Base-by-base conservation (phyloP, 2,797 vertebrate genomes). In the Sebastes alutus region DNA sequence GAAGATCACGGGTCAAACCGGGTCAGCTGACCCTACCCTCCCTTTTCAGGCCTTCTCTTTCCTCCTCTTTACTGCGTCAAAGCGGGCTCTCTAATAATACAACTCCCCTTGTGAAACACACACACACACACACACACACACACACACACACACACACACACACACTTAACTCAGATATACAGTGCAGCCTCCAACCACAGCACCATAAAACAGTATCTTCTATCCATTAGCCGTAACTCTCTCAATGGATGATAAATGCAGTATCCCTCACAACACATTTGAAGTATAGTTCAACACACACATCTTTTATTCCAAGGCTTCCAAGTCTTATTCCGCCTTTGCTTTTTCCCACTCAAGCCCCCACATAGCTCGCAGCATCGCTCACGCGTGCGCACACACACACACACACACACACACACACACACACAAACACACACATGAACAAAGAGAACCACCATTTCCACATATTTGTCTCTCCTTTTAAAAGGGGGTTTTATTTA, bases 401-500 rank as follows among this genome's bases (percentile, higher is more conserved):
- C 33, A 27, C 54, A 20, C 54, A 66, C 83, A 63, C 77, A 62
- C 77, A 73, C 66, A 27, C 54, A 20, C 54, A 66, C 83, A 63
- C 77, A 62, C 77, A 73, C 87, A 90, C 85, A 85, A 90, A 89
- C 82, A 89, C 87, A 90, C 85, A 85, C 90, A 78, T 58, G 90
- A 91, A 94, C 94, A 93, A 93, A 93, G 91, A 94, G 83, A 92
- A 87, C 78, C 89, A 91, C 90, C 90, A 90, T 94, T 93, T 95
- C 93, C 92, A 94, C 93, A 95, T 96, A 96, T 96, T 95, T 96
- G 96, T 95, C 94, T 96, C 94, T 96, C 91, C 94, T 96, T 94
- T 79, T 96, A 95, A 96, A 96, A 95, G 93, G 94, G 94, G 94
- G 87, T 95, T 96, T 96, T 96, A 96, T 96, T 96, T 96, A 96